Evolutionary conservation across 2,888 invertebrate genomes (phyloP).

Genomic region (Lepidonotus clava): DNA sequence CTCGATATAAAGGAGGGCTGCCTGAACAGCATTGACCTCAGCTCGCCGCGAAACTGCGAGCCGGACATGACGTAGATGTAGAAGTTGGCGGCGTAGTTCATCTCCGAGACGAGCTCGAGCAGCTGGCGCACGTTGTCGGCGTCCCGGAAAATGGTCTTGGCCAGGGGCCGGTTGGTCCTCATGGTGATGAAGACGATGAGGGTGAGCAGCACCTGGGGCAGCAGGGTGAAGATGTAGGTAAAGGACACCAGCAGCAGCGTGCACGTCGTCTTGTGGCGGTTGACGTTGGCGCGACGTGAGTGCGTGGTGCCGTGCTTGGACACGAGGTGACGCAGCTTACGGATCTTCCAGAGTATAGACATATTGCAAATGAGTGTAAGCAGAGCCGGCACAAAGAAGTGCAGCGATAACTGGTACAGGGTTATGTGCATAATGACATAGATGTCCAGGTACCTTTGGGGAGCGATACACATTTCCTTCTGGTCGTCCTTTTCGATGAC

Average conservation of each 20-base stretch:
- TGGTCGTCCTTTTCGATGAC: constrained; percentile 66
- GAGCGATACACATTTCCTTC: constrained; percentile 52
- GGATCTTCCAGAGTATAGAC: constrained; percentile 71
- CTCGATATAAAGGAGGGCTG: constrained; percentile 54
- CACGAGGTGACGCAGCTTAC: constrained; percentile 60
- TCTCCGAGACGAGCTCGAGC: constrained; percentile 68
- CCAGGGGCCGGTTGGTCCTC: constrained; percentile 57
- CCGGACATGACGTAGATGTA: constrained; percentile 75
- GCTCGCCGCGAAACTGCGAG: constrained; percentile 70
- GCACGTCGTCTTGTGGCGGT: constrained; percentile 70
- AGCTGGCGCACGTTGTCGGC: constrained; percentile 66
- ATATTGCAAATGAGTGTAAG: constrained; percentile 73
- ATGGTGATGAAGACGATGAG: constrained; percentile 68
- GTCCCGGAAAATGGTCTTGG: constrained; percentile 59
- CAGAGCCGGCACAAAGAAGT: constrained; percentile 72
- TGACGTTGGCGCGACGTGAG: constrained; percentile 5
- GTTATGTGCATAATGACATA: constrained; percentile 73
- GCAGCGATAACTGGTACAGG: constrained; percentile 72
- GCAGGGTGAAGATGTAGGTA: constrained; percentile 70
- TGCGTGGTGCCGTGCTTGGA: constrained; percentile 38
- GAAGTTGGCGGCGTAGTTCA: constrained; percentile 74
- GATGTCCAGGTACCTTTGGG: constrained; percentile 60
- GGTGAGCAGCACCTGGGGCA: constrained; percentile 71
- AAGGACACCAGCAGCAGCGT: constrained; percentile 74
- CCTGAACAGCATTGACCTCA: constrained; percentile 65